Percentiles rank a stretch among this genome's conserved stretches.
These are phyloP conservation scores for Pegea sp. DNA, from an alignment of 23 tunicate species.

Conservation along the genomic window DNA sequence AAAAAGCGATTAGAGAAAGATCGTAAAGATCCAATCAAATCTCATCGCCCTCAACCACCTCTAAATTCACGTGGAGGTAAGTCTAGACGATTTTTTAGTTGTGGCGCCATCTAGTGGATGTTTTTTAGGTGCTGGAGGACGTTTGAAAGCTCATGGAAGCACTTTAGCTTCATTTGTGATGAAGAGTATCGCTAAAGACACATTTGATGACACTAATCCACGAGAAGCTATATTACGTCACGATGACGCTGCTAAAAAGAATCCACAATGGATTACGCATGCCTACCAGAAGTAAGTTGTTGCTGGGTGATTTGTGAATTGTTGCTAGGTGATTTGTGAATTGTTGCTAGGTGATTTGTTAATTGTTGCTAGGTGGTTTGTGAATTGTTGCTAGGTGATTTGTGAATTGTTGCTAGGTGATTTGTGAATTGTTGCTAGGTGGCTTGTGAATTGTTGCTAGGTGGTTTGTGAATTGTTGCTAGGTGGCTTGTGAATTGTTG, in stretches of 20 bases:
- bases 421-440: no score
- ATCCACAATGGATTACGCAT: constrained; percentile 67
- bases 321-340: no score
- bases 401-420: no score
- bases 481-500: no score
- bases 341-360: no score
- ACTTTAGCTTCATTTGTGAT: constrained; percentile 78
- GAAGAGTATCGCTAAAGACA: constrained; percentile 85
- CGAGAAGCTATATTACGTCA: constrained; percentile 75
- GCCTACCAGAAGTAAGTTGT: constrained; percentile 70
- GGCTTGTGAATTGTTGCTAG: no score
- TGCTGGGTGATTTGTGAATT: no score
- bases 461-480: no score
- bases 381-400: no score
- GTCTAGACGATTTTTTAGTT: neutral
- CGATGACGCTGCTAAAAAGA: constrained; percentile 49
- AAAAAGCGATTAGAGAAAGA: constrained; percentile 76
- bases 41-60: constrained; percentile 72
- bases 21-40: constrained; percentile 85
- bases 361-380: no score
- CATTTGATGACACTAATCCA: constrained; percentile 60
- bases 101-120: neutral
- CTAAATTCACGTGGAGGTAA: constrained; percentile 43
- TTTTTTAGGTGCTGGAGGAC: constrained; percentile 82
- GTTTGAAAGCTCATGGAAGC: constrained; percentile 81